Base-by-base conservation (phyloP, 2,888 invertebrate genomes). In the Ceraclea dissimilis region DNA sequence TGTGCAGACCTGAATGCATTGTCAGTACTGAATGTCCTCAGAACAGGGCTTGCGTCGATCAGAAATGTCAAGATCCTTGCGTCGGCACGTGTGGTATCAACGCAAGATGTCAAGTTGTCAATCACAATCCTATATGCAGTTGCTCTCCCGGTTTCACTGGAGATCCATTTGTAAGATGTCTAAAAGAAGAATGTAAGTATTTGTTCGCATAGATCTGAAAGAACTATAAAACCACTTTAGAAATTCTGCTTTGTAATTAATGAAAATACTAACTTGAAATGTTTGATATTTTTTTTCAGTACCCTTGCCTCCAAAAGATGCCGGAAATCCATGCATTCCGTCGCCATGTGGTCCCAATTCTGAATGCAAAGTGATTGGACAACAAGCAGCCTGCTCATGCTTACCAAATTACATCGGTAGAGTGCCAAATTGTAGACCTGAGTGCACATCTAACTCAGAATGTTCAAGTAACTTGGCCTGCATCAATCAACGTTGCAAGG, bases 111-210 rank as follows among this genome's bases (percentile, higher is more conserved):
- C 85, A 86, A 72, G 88, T 90, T 50, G 83, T 90, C 52, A 90
- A 90, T 65, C 93, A 93, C 68, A 89, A 89, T 69, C 90, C 92
- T 33, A 87, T 91, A 65, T 93, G 93, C 71, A 89, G 85, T 67
- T 93, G 93, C 67, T 81, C 86, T 57, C 76, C 81, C 63, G 87
- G 87, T 63, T 88, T 81, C 68, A 85, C 85, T 39, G 92, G 92
- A 57, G 88, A 91, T 82, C 90, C 91, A 47, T 88, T 89, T 67
- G 78, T 81, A 60, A 76, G 79, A 69, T 90, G 89, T 71, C 71
- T 71, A 61, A 80, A 75, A 65, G 79, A 83, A 74, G 77, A 81
- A 73, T 74, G 86, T 86, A 79, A 80, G 80, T 62, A 49, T 47
- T 16, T 22, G n/a, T n/a, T n/a, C n/a, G n/a, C 44, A 1, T 2